These are phyloP conservation scores for Yponomeuta evonymella DNA, from an alignment of 2,888 invertebrate species.

Conservation along the genomic window DNA sequence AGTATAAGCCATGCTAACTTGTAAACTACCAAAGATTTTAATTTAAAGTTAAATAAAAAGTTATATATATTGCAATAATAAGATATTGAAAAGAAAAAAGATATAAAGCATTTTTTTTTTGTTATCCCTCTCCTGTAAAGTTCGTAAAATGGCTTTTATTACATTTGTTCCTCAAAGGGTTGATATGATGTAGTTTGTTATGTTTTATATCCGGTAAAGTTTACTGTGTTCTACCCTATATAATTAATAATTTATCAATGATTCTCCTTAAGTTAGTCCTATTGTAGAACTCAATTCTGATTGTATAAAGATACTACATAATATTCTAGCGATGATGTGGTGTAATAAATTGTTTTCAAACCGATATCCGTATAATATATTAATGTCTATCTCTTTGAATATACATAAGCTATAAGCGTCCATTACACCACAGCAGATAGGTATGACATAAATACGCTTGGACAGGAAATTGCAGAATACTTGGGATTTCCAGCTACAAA, in stretches of 20 bases:
- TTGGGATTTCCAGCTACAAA: background rate
- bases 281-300: background rate
- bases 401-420: no score
- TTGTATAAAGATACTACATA: background rate
- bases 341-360: conserved; percentile 22
- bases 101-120: no score
- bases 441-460: background rate
- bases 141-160: no score
- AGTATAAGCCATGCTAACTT: no score
- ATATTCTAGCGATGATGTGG: background rate
- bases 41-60: no score
- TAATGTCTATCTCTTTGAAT: no score
- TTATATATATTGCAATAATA: no score
- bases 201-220: background rate
- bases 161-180: no score
- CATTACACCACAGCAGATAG: background rate
- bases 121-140: no score
- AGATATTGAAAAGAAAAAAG: no score
- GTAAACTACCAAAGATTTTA: no score
- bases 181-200: background rate
- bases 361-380: conserved; percentile 8
- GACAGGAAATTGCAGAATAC: conserved; percentile 1
- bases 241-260: background rate
- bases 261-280: background rate
- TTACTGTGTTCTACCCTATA: background rate